Evolutionary conservation across 2,888 invertebrate genomes (phyloP), one percentile per base, ranked within the genome.

Genomic region (Colostygia pectinataria): DNA sequence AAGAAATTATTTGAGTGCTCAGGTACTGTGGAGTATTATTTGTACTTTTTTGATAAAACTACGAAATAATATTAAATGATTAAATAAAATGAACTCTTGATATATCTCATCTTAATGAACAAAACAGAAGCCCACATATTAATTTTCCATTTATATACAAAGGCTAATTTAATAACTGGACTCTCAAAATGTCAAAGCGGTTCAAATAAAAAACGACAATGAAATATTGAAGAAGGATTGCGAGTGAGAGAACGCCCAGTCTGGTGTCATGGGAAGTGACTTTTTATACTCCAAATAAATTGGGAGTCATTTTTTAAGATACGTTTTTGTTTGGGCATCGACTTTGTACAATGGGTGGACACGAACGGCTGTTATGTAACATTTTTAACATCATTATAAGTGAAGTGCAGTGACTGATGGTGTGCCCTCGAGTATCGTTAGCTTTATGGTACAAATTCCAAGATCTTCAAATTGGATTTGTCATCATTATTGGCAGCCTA

Each of bases 301-400:
- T 87, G 85, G 77, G 64, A 83, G 83, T 87, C 83, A 89, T 90
- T 89, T 90, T 86, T 89, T 80, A 84, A 77, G 58, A 66, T 65
- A 66, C 46, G 39, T 50, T 81, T 75, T 77, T 81, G 70, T 84
- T 80, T 74, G 76, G 67, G 66, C 77, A 85, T 80, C 77, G 84
- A 80, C 74, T 74, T 51, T 56, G 69, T 86, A 89, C 88, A 90
- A 89, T 89, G 85, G 88, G 86, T 82, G 85, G 87, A 89, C 88
- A 90, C 74, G 80, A 78, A 76, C 71, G 79, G 67, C 83, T 86
- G 86, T 89, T 88, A 83, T 76, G 87, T 82, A 80, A 88, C 85
- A 78, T 87, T 86, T 83, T 85, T 83, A 87, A 90, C 88, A 90
- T 90, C 90, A 89, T 90, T 90, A 90, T 90, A 89, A 86, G 79